Conservation (phyloP, 1,140 invertebrate genomes). For the Babylonia areolata region DNA sequence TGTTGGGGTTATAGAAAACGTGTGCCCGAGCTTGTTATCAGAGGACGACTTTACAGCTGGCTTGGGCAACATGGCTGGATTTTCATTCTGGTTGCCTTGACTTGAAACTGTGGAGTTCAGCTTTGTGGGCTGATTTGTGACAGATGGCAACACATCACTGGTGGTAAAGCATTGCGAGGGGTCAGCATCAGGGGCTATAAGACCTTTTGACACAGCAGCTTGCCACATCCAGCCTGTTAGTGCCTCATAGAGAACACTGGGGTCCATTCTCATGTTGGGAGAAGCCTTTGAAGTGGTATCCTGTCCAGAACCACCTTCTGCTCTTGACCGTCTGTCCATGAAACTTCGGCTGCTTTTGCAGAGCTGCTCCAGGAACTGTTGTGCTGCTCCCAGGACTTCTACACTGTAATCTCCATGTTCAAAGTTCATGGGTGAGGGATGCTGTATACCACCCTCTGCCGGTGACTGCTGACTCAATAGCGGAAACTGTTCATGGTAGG, state of each 20-base stretch:
- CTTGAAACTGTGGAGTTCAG: background rate
- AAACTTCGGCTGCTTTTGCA: background rate
- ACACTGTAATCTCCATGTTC: background rate
- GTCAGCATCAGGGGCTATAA: background rate
- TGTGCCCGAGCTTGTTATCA: background rate
- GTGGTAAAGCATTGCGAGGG: background rate
- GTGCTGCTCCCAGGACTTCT: background rate
- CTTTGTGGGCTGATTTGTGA: background rate
- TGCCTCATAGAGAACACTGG: constrained; percentile 19
- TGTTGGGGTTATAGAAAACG: background rate
- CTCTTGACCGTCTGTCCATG: no score
- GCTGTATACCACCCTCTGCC: background rate
- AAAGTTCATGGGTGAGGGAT: background rate
- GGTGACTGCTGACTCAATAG: background rate
- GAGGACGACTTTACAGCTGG: background rate
- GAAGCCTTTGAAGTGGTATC: background rate
- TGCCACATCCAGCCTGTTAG: constrained; percentile 28
- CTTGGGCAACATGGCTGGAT: background rate
- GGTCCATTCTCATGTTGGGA: background rate
- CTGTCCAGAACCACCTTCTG: background rate
- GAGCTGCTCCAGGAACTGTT: constrained; percentile 5
- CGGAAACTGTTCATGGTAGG: constrained; percentile 14
- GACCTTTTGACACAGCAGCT: background rate
- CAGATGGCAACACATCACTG: background rate
- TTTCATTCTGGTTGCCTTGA: background rate